phyloP scores from a whole-genome alignment of 2,888 invertebrate genomes.

The Drosophila pegasa region DNA sequence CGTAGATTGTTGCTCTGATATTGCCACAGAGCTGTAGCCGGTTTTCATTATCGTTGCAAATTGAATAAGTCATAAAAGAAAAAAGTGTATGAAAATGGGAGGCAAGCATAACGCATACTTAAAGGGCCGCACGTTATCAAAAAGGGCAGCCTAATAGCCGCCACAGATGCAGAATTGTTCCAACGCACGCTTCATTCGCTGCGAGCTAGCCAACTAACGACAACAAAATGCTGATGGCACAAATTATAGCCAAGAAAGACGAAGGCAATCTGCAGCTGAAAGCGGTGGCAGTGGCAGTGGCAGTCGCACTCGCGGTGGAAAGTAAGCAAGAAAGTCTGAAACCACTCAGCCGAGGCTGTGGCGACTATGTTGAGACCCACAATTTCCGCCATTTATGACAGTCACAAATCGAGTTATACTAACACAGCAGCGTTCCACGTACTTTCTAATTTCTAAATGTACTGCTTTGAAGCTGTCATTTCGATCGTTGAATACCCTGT shows the following conservation, averaged over 20 bases:
- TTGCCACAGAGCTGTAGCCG: constrained; percentile 32
- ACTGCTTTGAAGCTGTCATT: constrained; percentile 55
- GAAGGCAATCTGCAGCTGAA: constrained; percentile 12
- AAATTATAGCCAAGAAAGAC: constrained; percentile 69
- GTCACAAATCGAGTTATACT: constrained; percentile 81
- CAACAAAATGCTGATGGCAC: constrained; percentile 77
- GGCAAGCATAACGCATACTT: constrained; percentile 15
- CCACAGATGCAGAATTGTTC: constrained; percentile 60
- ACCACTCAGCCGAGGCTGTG: constrained; percentile 27
- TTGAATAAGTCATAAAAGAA: constrained; percentile 75
- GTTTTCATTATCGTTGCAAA: constrained; percentile 48
- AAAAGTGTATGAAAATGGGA: constrained; percentile 19
- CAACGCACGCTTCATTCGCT: constrained; percentile 74
- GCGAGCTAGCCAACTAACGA: constrained; percentile 52
- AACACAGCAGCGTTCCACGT: constrained; percentile 67
- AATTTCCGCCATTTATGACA: constrained; percentile 82
- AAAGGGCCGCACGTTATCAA: constrained; percentile 50
- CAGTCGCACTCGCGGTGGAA: constrained; percentile 59
- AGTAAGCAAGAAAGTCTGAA: constrained; percentile 70
- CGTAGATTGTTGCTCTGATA: constrained; percentile 50
- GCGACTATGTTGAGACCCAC: constrained; percentile 71
- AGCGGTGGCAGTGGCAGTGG: constrained; percentile 33
- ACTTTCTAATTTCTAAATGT: constrained; percentile 80
- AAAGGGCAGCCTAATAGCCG: constrained; percentile 60
- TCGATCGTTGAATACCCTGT: constrained; percentile 56